phyloP scores from a whole-genome alignment of 2,113 vertebrate genomes.

The Mobula birostris region DNA sequence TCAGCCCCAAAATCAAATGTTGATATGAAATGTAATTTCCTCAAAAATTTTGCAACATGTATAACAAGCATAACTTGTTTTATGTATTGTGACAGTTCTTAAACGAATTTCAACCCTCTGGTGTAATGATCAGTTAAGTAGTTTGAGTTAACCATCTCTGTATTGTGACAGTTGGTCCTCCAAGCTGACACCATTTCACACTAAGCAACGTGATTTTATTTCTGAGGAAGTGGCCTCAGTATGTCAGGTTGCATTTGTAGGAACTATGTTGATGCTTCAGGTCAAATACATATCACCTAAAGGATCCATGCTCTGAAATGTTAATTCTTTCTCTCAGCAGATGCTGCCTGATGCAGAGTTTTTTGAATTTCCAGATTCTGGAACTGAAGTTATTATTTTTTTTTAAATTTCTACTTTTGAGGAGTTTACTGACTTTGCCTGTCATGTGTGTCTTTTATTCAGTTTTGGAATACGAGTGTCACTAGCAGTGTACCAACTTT shows the following conservation, averaged over 20 bases:
- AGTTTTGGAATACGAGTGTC: not conserved
- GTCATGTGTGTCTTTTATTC: not conserved
- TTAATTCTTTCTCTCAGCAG: too few relatives aligned
- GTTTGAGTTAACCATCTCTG: not conserved
- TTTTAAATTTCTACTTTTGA: not conserved
- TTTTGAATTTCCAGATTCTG: not conserved
- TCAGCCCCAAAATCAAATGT: not conserved
- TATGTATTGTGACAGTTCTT: not conserved
- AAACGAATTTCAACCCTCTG: too few relatives aligned
- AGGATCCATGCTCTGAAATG: too few relatives aligned
- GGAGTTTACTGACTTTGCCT: not conserved
- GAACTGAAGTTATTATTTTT: not conserved
- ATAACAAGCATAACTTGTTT: not conserved
- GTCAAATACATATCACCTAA: too few relatives aligned
- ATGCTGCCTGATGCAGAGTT: too few relatives aligned
- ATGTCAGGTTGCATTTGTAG: too few relatives aligned
- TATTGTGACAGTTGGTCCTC: not conserved
- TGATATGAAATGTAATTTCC: too few relatives aligned
- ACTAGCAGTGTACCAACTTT: too few relatives aligned
- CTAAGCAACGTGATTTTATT: too few relatives aligned
- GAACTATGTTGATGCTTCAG: too few relatives aligned
- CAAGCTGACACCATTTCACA: not conserved
- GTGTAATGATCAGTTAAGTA: too few relatives aligned
- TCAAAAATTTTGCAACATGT: not conserved
- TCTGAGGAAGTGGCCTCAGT: too few relatives aligned